Base-by-base conservation (phyloP, 2,888 invertebrate genomes). In the Torymus texanus region DNA sequence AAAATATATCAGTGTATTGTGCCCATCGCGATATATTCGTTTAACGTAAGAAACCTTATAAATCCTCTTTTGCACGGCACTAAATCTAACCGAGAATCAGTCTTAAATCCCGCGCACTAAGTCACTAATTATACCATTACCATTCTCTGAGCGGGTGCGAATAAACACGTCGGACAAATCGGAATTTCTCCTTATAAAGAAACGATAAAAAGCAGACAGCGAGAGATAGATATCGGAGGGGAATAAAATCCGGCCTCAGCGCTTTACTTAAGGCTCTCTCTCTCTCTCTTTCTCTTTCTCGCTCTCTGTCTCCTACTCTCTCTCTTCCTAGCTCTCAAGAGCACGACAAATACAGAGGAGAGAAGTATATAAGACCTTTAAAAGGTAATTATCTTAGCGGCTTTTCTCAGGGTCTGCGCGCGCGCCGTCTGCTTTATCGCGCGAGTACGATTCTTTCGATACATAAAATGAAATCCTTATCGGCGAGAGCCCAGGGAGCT, bases 391-490 rank as follows among this genome's bases (percentile, higher is more conserved):
- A 66, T 59, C 75, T 75, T 16, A 51, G 75, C 66, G 66, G 66
- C 58, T 75, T 62, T 51, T 67, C 59, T 50, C 16, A 2, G 14
- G 10, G 13, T 11, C 14, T 55, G n/a, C n/a, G 24, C 16, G 29
- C 41, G 41, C 41, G 1, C 41, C 41, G 41, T 24, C 11, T 73
- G 51, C 61, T 68, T 75, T 67, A 75, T 75, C 75, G 61, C 55
- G 14, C 12, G 12, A 63, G 29, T 51, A 58, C 41, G 58, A 59
- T 18, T 41, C 67, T 68, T 68, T 68, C 75, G 75, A 75, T 75
- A 75, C 53, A 75, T 75, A 75, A 68, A 75, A 75, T 75, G 29
- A 68, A 75, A 75, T 75, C 61, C 61, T 75, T 75, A 75, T 75
- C 75, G 61, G 16, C 18, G 55, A n/a, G 73, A 8, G 62, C 55